Conservation (phyloP, 1,140 invertebrate genomes). For the Metopolophium dirhodum region DNA sequence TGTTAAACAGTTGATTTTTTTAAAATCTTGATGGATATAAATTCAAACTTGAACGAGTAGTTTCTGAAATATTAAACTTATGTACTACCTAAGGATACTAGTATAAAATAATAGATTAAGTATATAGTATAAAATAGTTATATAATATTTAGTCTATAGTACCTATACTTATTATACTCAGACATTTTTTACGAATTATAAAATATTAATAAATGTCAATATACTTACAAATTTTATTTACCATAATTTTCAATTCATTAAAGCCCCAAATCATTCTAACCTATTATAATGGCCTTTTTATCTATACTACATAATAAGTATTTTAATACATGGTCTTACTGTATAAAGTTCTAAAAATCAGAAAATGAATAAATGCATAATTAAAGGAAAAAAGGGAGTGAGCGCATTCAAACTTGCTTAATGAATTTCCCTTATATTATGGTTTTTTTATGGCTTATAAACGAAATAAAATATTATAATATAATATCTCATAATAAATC, state of each 20-base stretch:
- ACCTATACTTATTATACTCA: neutral
- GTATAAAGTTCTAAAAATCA: neutral
- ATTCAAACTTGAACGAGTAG: too few species aligned
- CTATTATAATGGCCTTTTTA: neutral
- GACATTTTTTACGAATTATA: neutral
- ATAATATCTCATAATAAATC: neutral
- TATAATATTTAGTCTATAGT: neutral
- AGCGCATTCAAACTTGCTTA: neutral
- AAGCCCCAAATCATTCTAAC: neutral
- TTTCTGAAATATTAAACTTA: too few species aligned
- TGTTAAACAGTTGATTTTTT: too few species aligned
- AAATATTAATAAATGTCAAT: neutral
- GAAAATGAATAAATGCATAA: neutral
- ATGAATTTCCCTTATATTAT: neutral
- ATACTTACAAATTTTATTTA: neutral
- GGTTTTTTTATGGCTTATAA: neutral
- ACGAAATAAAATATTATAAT: slow-evolving; percentile 6
- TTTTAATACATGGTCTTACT: neutral
- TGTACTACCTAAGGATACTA: too few species aligned
- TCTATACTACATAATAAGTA: neutral
- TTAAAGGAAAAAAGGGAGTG: neutral
- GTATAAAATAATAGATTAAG: too few species aligned
- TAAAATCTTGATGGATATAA: too few species aligned
- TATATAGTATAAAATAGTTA: too few species aligned
- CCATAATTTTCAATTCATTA: neutral